phyloP scores from a whole-genome alignment of 2,113 vertebrate species.

The Pholis gunnellus region DNA sequence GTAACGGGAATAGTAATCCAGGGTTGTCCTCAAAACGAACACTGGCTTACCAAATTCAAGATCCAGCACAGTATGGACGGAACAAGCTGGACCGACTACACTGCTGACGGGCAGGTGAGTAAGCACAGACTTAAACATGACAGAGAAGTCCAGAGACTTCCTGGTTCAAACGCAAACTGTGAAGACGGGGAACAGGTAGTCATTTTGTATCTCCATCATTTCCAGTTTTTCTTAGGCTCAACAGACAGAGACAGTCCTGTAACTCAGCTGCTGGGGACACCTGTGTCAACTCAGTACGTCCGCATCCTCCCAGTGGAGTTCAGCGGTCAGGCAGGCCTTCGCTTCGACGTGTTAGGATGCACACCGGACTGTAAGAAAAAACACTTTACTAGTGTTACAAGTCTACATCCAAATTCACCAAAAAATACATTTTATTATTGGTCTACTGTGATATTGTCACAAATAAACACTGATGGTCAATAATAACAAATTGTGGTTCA shows the following conservation, averaged over 20 bases:
- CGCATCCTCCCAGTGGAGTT: conserved; percentile 77
- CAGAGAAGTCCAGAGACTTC: neutral
- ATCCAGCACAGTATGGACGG: conserved; percentile 82
- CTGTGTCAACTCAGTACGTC: conserved; percentile 76
- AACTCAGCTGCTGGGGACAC: conserved; percentile 81
- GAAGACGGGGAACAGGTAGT: neutral
- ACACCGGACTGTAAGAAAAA: conserved; percentile 78
- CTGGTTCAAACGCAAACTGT: neutral
- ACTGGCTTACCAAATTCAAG: conserved; percentile 83
- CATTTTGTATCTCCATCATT: neutral
- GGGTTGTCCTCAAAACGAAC: conserved; percentile 78
- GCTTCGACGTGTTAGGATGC: conserved; percentile 85
- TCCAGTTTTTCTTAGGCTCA: conserved; percentile 77
- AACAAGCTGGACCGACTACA: conserved; percentile 77
- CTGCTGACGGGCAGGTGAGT: conserved; percentile 74
- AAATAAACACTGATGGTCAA: neutral
- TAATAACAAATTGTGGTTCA: neutral
- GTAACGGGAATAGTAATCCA: conserved; percentile 84
- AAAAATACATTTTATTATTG: neutral
- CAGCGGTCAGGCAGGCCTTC: conserved; percentile 75
- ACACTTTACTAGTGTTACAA: neutral
- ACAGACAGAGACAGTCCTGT: conserved; percentile 72
- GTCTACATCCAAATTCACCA: neutral
- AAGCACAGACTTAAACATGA: neutral
- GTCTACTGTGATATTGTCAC: neutral